Evolutionary conservation across 2,113 vertebrate species (phyloP), one percentile per base, ranked within the genome.

Genomic region (Mesoclemmys tuberculata): DNA sequence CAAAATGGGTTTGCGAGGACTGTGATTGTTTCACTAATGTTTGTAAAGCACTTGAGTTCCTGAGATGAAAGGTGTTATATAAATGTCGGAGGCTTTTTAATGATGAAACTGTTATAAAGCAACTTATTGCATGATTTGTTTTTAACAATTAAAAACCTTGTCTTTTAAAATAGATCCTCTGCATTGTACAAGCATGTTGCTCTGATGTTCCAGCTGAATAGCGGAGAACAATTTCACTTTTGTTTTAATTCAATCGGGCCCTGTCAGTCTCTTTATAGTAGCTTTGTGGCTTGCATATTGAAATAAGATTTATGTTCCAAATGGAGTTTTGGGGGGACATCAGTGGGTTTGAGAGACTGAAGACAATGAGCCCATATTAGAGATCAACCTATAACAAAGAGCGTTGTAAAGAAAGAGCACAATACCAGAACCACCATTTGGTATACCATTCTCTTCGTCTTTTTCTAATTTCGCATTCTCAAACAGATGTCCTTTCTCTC

Each of bases 171-270:
- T 44, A 86, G 71, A 12, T 3, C 9, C 24, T 51, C 5, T 81
- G 54, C 14, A 16, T 71, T 82, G 27, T 92, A 35, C 14, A 56
- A 79, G 6, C 4, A 8, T 81, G 38, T 24, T 89, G 44, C 88
- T 96, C 81, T 91, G 35, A 31, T 2, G 1, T 81, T 91, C 83
- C 61, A 80, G 24, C 91, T 97, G 88, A 95, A 82, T n/a, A 64
- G 7, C 84, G 74, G 64, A 92, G 91, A 88, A 55, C 46, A 48
- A 24, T 93, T 89, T 90, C 75, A 92, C 91, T 81, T 16, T 3
- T 78, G 46, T 61, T 93, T 90, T 88, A 88, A 92, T 31, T 84
- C 35, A 92, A 78, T 46, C 1, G 1, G 44, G 31, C 26, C 89
- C 19, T 58, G 64, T 64, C 78, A 56, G 18, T 38, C 51, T 83